Evolutionary conservation across 2,888 invertebrate species (phyloP), one percentile per base, ranked within the genome.

Genomic region (Pyrrhia umbra): DNA sequence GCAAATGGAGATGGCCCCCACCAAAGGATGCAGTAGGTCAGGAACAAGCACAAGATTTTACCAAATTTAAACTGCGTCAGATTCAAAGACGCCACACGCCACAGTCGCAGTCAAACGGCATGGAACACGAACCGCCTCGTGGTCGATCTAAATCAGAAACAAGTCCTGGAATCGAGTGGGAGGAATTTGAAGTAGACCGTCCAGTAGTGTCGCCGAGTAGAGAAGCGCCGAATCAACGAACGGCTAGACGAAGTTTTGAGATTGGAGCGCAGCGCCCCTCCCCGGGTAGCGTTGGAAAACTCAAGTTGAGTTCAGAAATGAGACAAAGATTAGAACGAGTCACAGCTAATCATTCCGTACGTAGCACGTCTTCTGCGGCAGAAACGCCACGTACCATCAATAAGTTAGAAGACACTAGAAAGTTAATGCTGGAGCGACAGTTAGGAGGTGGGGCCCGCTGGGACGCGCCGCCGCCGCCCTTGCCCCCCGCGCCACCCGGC

Each of bases 1-100:
- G 98, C 1, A 98, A 98, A 91, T 98, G 98, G 98, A 95, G 98
- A 68, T 99, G 99, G 99, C 99, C 99, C 6, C 99, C 99, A 10
- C 97, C 97, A 60, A 96, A 96, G 21, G 96, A 96, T 16, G 97
- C 97, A 0, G 96, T 96, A 23, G 95, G 95, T 10, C 96, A 96
- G 71, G 97, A 97, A 68, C 96, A 96, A 15, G 96, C 96, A 5
- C 98, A 97, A 83, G 97, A 97, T 77, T 98, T 98, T 84, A 97
- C 98, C 61, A 98, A 98, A 78, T 98, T 98, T 82, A 98, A 98
- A 91, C 95, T 98, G 95, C 96, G 98, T 0, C 98, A 98, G 85
- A 97, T 97, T 81, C 96, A 97, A 72, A 95, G 98, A 40, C 97
- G 97, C 86, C 97, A 97, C 20, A 98, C 98, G 2, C 97, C 97